Base-by-base conservation (phyloP, 2,888 invertebrate genomes). In the Byasa hedistus region DNA sequence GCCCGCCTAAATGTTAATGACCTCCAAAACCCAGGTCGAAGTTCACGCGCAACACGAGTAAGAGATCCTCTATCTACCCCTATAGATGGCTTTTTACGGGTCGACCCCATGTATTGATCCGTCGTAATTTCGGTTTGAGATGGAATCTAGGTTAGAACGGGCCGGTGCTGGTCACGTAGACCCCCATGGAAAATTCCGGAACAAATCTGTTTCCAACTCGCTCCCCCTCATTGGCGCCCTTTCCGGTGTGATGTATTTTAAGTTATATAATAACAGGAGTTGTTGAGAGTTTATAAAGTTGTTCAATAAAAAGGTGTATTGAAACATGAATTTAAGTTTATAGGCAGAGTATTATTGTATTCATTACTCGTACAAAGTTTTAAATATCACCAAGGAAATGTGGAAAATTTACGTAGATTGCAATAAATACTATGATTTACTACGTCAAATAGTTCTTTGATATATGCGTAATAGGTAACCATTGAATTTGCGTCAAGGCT, bases 21-120 rank as follows among this genome's bases (percentile, higher is more conserved):
- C 91, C 91, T 91, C 91, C 89, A 91, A 91, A 90, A 87, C 86
- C 87, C 86, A 84, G 91, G 91, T 89, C 91, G 90, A 91, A 91
- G 91, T 91, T 91, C 91, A 91, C 84, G 84, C 78, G 80, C 78
- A 88, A 88, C 91, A 90, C 91, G 91, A 82, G 91, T 83, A 85
- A 84, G 78, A 84, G 83, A 86, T 86, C 76, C 73, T 78, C 80
- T 79, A 83, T 79, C 79, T 83, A 83, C 82, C 81, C 79, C 80
- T 81, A 81, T 82, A 82, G 78, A 74, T 70, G 70, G 75, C 80
- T 59, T 81, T 78, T 83, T 77, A 83, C 84, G 86, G 89, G 90
- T 87, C 90, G 86, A 77, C 82, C 39, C 85, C 78, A 78, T 78
- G 85, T 91, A 91, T 91, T 89, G 91, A 91, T 91, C 89, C 80